These are phyloP conservation scores for Caprella mutica DNA, from an alignment of 2,888 invertebrate species.

Conservation along the genomic window DNA sequence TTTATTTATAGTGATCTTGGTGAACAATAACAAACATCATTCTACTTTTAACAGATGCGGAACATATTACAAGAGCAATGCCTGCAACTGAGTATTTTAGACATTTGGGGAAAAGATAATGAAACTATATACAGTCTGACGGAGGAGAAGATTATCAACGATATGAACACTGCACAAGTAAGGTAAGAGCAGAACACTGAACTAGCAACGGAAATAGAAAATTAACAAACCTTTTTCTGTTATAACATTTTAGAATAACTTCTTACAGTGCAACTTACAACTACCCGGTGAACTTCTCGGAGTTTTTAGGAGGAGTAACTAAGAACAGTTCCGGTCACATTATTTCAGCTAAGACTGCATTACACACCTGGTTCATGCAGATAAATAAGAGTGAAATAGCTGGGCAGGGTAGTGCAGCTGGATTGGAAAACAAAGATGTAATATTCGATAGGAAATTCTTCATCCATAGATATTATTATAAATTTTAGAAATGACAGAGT, in stretches of 20 bases:
- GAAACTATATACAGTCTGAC: constrained; percentile 47
- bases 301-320: constrained; percentile 51
- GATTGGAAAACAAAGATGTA: too few relatives aligned
- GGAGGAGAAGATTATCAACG: constrained; percentile 51
- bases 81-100: constrained; percentile 53
- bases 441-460: too few relatives aligned
- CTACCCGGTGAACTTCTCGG: constrained; percentile 52
- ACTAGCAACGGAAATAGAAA: neutral
- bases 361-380: constrained; percentile 38
- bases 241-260: neutral
- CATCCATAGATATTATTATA: too few relatives aligned
- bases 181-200: constrained; percentile 39
- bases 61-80: too few relatives aligned
- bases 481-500: too few relatives aligned
- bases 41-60: too few relatives aligned
- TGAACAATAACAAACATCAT: too few relatives aligned
- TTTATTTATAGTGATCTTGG: too few relatives aligned
- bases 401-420: too few relatives aligned
- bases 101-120: constrained; percentile 56
- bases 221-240: too few relatives aligned
- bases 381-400: constrained; percentile 51
- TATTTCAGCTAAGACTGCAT: constrained; percentile 51
- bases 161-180: constrained; percentile 49
- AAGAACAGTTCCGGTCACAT: constrained; percentile 51
- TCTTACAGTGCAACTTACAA: constrained; percentile 51